Conservation (phyloP, 2,888 invertebrate species). For the Adelphocoris suturalis region DNA sequence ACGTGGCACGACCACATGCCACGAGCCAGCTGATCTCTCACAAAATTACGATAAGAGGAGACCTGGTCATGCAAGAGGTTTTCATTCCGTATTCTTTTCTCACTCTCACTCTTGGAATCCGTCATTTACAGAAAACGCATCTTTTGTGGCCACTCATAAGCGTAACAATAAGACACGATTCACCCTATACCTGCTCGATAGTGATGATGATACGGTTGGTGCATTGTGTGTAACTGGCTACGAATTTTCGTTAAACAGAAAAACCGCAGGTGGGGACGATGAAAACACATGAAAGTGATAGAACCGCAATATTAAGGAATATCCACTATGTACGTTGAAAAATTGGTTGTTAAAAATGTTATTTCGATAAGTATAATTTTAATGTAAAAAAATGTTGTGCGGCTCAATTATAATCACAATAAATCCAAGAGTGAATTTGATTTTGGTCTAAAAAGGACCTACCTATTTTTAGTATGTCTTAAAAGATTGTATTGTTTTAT, state of each 20-base stretch:
- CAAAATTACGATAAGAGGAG: slow-evolving; percentile 49
- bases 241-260: not conserved
- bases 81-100: not conserved
- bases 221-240: not conserved
- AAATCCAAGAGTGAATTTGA: too few species aligned
- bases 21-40: slow-evolving; percentile 61
- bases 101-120: slow-evolving; percentile 2
- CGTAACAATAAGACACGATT: not conserved
- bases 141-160: slow-evolving; percentile 3
- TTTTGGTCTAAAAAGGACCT: too few species aligned
- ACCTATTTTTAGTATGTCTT: too few species aligned
- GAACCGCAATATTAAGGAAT: not conserved
- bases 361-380: too few species aligned
- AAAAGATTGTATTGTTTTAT: too few species aligned
- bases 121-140: not conserved
- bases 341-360: too few species aligned
- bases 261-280: not conserved
- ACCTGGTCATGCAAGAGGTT: not conserved
- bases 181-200: not conserved
- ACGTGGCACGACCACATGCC: slow-evolving; percentile 70
- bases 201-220: slow-evolving; percentile 4
- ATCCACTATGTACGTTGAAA: not conserved
- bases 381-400: too few species aligned
- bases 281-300: not conserved
- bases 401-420: not conserved